These are phyloP conservation scores for Apaloderma vittatum DNA, from an alignment of 2,113 vertebrate species.

Conservation along the genomic window DNA sequence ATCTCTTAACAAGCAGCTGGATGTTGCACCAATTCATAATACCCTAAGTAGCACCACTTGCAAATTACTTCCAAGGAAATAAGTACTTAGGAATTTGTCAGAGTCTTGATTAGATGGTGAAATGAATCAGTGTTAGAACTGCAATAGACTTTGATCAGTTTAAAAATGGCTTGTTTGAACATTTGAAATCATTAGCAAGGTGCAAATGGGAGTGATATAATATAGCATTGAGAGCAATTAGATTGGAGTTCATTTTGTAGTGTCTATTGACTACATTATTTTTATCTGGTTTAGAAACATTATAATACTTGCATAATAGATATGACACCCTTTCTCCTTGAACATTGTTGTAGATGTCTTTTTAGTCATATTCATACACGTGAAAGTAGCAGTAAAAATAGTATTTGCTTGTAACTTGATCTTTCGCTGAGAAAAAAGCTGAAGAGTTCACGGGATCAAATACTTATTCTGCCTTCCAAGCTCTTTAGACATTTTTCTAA, in stretches of 20 bases:
- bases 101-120: conserved; percentile 61
- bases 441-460: conserved; percentile 12
- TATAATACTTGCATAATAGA: conserved; percentile 56
- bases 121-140: conserved; percentile 61
- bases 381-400: conserved; percentile 34
- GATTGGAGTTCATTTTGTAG: conserved; percentile 33
- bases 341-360: background rate
- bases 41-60: background rate
- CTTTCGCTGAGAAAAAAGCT: background rate
- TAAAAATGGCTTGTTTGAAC: conserved; percentile 54
- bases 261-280: conserved; percentile 50
- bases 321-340: conserved; percentile 31
- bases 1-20: background rate
- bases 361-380: background rate
- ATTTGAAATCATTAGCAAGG: conserved; percentile 67
- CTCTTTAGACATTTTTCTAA: conserved; percentile 21
- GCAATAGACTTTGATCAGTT: conserved; percentile 60
- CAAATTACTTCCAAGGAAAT: conserved; percentile 57
- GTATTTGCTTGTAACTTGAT: conserved; percentile 22
- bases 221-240: conserved; percentile 32
- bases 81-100: conserved; percentile 51
- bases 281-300: conserved; percentile 65
- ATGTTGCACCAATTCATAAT: conserved; percentile 4
- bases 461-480: background rate
- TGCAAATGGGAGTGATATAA: conserved; percentile 56